Evolutionary conservation across 2,888 invertebrate species (phyloP).

Genomic region (Tyria jacobaeae): DNA sequence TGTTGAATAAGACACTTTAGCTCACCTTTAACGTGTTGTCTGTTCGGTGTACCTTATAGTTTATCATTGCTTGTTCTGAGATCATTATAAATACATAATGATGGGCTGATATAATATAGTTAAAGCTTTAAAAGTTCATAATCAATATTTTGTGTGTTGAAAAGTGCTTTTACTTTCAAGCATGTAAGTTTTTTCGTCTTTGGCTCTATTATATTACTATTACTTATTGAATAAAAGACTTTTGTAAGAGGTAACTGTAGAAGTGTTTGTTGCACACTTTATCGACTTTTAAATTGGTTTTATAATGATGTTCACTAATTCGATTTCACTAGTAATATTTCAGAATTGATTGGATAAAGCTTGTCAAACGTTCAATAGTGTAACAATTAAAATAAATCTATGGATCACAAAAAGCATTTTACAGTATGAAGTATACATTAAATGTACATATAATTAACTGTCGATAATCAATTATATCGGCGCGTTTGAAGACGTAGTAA

Average conservation of each 20-base stretch:
- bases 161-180: no score
- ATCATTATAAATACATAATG: no score
- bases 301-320: neutral
- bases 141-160: no score
- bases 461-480: constrained; percentile 10
- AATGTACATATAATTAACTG: constrained; percentile 10
- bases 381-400: constrained; percentile 30
- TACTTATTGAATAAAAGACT: neutral
- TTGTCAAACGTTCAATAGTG: constrained; percentile 9
- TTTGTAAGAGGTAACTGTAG: constrained; percentile 18
- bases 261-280: constrained; percentile 19
- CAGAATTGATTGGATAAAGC: neutral
- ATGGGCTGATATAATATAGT: no score
- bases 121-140: no score
- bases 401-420: constrained; percentile 27
- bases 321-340: neutral
- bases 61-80: no score
- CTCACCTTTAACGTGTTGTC: no score
- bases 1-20: no score
- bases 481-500: constrained; percentile 28
- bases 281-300: constrained; percentile 20
- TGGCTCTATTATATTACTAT: neutral
- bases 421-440: constrained; percentile 31
- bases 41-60: no score
- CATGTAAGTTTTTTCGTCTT: no score